Percentiles rank a stretch among this genome's conserved stretches.
These are phyloP conservation scores for Sclerurus mexicanus DNA, from an alignment of 2,113 vertebrate genomes.

Conservation along the genomic window DNA sequence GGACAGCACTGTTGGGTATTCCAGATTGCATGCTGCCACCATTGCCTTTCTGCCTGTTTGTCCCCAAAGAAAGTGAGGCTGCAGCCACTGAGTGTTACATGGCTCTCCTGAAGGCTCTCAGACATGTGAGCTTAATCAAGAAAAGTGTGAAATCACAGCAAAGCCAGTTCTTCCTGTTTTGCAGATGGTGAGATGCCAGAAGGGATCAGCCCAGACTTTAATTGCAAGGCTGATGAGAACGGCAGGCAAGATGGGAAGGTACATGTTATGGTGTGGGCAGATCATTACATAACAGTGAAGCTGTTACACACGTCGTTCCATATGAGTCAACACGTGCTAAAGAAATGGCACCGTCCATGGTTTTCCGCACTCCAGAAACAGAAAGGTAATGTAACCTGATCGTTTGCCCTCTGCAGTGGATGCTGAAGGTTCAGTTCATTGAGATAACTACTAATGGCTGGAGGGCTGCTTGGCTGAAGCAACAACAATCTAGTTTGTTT, in stretches of 20 bases:
- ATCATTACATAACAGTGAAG: conserved; percentile 1
- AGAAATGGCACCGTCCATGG: not conserved
- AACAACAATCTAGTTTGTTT: not conserved
- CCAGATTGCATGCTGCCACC: not conserved
- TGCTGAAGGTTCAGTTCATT: not conserved
- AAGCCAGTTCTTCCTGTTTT: conserved; percentile 47
- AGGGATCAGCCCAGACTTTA: conserved; percentile 62
- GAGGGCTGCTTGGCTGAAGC: not conserved
- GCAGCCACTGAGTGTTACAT: not conserved
- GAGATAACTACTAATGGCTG: accelerated
- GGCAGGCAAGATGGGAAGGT: conserved; percentile 35
- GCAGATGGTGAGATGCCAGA: conserved; percentile 71
- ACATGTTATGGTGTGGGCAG: not conserved
- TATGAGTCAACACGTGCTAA: not conserved
- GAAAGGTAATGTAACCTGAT: not conserved
- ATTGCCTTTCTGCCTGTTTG: not conserved
- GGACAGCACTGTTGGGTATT: not conserved
- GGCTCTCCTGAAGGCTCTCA: conserved; percentile 3
- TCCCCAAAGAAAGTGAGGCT: not conserved
- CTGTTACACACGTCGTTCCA: not conserved
- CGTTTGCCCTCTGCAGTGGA: not conserved
- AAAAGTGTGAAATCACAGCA: conserved; percentile 63
- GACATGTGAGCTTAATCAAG: conserved; percentile 1
- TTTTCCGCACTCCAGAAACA: not conserved
- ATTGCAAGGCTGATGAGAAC: conserved; percentile 50